phyloP scores from a whole-genome alignment of 2,888 invertebrate genomes.

The Platycheirus rosarum region DNA sequence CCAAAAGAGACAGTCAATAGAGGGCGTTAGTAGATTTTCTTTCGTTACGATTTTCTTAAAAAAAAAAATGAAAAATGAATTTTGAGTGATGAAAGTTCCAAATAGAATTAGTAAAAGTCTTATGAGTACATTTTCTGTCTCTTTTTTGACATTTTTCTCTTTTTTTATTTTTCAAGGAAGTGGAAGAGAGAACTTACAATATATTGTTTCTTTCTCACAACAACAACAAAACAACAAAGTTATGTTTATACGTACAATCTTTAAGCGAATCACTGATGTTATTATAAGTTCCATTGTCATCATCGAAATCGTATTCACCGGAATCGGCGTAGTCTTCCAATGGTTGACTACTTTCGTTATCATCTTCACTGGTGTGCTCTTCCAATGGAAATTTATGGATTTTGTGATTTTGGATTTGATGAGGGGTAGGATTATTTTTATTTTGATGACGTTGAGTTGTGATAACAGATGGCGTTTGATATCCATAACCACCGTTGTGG shows the following conservation, averaged over 20 bases:
- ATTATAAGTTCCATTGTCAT: constrained; percentile 78
- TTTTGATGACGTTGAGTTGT: constrained; percentile 75
- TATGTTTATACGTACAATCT: constrained; percentile 75
- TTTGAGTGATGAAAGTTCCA: constrained; percentile 67
- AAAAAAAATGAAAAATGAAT: constrained; percentile 69
- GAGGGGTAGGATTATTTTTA: constrained; percentile 75
- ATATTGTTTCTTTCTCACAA: constrained; percentile 37
- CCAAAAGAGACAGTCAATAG: constrained; percentile 48
- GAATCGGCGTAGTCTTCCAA: constrained; percentile 80
- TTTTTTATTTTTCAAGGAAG: constrained; percentile 24
- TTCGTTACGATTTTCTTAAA: constrained; percentile 33
- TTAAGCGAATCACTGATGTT: constrained; percentile 76
- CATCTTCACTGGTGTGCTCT: constrained; percentile 83
- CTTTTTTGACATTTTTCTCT: constrained; percentile 6
- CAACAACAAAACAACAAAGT: constrained; percentile 31
- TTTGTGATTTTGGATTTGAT: constrained; percentile 75
- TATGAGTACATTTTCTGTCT: constrained; percentile 17
- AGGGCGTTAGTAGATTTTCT: constrained; percentile 54
- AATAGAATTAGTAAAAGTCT: constrained; percentile 61
- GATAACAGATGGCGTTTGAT: constrained; percentile 73
- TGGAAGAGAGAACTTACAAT: constrained; percentile 10
- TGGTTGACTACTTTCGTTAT: constrained; percentile 83
- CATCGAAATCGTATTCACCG: constrained; percentile 78
- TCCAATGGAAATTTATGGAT: constrained; percentile 78
- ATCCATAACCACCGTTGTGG: constrained; percentile 66